A percentile compares a stretch with the other conserved stretches of the same genome.
These are phyloP conservation scores for Saturnia japonica DNA, from an alignment of 2,888 invertebrate species.

Conservation along the genomic window DNA sequence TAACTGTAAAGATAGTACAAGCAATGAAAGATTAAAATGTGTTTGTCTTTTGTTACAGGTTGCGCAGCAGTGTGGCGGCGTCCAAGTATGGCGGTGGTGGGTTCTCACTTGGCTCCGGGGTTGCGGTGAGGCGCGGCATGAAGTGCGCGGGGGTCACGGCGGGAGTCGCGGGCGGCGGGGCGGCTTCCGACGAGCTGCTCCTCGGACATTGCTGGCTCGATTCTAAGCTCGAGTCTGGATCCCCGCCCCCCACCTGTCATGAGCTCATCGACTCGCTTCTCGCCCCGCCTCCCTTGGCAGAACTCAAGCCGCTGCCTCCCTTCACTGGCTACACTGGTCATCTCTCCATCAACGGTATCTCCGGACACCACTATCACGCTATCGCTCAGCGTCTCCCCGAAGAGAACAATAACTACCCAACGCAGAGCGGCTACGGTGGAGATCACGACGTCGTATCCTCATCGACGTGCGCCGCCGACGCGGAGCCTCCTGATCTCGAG, in stretches of 20 bases:
- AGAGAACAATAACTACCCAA: slow-evolving; percentile 87
- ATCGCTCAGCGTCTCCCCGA: slow-evolving; percentile 89
- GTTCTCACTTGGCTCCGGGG: slow-evolving; percentile 69
- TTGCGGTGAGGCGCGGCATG: slow-evolving; percentile 81
- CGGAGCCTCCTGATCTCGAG: slow-evolving; percentile 83
- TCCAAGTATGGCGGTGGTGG: slow-evolving; percentile 79
- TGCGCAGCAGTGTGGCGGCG: slow-evolving; percentile 77
- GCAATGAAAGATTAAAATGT: neutral
- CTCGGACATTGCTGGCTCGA: slow-evolving; percentile 88
- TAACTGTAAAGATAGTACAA: neutral
- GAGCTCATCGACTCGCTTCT: slow-evolving; percentile 88
- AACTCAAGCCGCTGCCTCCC: slow-evolving; percentile 91
- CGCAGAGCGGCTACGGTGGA: slow-evolving; percentile 82
- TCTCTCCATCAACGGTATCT: slow-evolving; percentile 92
- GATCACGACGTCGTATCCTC: slow-evolving; percentile 89
- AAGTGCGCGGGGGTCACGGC: slow-evolving; percentile 79
- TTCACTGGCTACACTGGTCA: slow-evolving; percentile 94
- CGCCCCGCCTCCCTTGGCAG: slow-evolving; percentile 86
- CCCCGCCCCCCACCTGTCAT: slow-evolving; percentile 71
- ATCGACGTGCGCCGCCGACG: slow-evolving; percentile 86
- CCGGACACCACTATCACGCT: slow-evolving; percentile 93
- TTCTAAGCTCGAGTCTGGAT: slow-evolving; percentile 76
- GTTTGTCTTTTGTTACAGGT: slow-evolving; percentile 56
- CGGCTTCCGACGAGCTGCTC: slow-evolving; percentile 86
- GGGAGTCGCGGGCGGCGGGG: slow-evolving; percentile 59